These are phyloP conservation scores for Dendrophyllia cribrosa DNA, from an alignment of 64 coral and sea anemone species.

Conservation along the genomic window DNA sequence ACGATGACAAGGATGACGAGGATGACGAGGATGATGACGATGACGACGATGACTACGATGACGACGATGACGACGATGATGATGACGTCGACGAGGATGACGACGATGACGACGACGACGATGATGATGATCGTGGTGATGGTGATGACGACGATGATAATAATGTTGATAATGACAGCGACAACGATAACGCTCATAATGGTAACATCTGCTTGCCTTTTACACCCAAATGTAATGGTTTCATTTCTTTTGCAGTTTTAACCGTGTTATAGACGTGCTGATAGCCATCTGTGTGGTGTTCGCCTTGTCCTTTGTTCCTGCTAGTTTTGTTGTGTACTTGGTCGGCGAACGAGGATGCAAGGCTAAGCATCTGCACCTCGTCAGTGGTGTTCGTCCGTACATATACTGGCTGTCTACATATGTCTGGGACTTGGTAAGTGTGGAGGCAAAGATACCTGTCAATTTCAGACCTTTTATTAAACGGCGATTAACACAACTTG, in stretches of 20 bases:
- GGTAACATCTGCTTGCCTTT: not conserved
- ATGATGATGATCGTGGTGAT: no score
- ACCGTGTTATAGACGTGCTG: conserved; percentile 83
- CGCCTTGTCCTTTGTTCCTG: conserved; percentile 96
- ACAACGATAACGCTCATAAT: not conserved
- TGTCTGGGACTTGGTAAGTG: conserved; percentile 94
- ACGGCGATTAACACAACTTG: no score
- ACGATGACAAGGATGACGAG: no score
- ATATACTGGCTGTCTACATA: conserved; percentile 97
- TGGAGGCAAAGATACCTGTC: not conserved
- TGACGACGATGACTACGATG: no score
- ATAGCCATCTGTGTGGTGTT: conserved; percentile 97
- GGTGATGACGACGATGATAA: no score
- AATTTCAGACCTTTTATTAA: no score
- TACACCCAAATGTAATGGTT: not conserved
- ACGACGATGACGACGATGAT: no score
- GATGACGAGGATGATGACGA: no score
- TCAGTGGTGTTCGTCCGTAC: conserved; percentile 93
- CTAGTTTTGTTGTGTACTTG: conserved; percentile 98
- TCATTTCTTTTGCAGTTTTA: conserved; percentile 50
- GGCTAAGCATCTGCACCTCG: conserved; percentile 95
- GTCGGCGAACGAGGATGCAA: conserved; percentile 90
- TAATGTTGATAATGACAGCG: no score
- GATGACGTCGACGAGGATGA: not conserved
- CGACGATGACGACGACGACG: not conserved